phyloP scores from a whole-genome alignment of 1,140 invertebrate genomes.

The Mercenaria mercenaria region DNA sequence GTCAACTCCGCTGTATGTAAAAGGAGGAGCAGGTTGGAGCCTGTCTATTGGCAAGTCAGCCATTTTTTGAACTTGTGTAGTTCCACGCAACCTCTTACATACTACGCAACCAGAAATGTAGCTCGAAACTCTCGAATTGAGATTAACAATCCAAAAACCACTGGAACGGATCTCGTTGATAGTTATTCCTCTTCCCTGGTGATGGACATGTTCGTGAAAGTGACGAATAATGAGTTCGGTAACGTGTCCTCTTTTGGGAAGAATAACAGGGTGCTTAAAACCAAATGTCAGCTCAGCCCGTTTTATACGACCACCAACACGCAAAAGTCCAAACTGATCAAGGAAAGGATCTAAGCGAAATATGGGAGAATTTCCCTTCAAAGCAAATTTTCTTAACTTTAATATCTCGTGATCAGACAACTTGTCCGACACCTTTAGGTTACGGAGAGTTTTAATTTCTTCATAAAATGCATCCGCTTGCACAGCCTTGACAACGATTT shows the following conservation, averaged over 20 bases:
- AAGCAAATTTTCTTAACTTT: neutral
- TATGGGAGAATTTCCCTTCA: neutral
- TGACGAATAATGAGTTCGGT: neutral
- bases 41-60: slow-evolving; percentile 63
- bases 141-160: slow-evolving; percentile 20
- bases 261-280: neutral
- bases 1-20: slow-evolving; percentile 66
- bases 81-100: neutral
- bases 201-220: neutral
- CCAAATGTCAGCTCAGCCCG: neutral
- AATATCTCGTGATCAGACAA: neutral
- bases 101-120: neutral
- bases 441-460: too few species aligned
- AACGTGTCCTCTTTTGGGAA: neutral
- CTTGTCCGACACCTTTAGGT: too few species aligned
- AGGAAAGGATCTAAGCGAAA: neutral
- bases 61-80: slow-evolving; percentile 57
- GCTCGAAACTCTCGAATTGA: neutral
- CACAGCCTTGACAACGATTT: too few species aligned
- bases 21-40: slow-evolving; percentile 55
- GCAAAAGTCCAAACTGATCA: neutral
- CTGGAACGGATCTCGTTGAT: neutral
- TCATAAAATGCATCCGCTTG: too few species aligned
- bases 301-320: neutral
- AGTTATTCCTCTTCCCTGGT: slow-evolving; percentile 12